phyloP scores from a whole-genome alignment of 2,113 vertebrate species.

The Myiopsitta monachus region DNA sequence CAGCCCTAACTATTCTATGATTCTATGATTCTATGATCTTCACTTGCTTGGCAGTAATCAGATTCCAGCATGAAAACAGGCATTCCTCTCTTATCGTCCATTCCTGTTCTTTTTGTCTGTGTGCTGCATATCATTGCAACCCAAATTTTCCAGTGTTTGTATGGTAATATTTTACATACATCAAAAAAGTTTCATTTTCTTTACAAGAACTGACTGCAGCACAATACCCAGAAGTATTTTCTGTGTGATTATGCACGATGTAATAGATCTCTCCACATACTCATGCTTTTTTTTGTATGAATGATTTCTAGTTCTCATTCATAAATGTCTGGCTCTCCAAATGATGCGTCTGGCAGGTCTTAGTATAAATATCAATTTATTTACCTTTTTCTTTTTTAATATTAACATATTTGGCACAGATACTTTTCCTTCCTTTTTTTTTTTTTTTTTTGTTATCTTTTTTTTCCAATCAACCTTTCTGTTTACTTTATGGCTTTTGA shows the following conservation, averaged over 20 bases:
- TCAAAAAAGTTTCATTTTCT: neutral
- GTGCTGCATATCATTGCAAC: neutral
- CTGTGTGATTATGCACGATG: neutral
- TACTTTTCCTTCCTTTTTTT: neutral
- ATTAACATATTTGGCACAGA: constrained; percentile 16
- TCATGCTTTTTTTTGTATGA: neutral
- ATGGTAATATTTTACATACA: neutral
- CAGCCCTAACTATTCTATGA: no score
- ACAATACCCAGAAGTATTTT: neutral
- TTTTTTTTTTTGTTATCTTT: neutral
- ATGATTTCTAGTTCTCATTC: constrained; percentile 34
- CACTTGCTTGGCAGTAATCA: neutral
- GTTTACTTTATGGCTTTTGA: neutral
- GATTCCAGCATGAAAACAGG: neutral
- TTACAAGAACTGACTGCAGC: neutral
- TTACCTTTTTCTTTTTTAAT: constrained; percentile 1
- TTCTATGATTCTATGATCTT: no score
- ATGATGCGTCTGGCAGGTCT: constrained; percentile 1
- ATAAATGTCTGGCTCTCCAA: constrained; percentile 29
- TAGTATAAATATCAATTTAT: constrained; percentile 38
- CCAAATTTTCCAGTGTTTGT: neutral
- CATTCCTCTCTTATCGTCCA: neutral
- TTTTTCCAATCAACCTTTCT: neutral
- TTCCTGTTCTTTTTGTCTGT: neutral
- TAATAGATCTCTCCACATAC: neutral